These are phyloP conservation scores for Pempheris klunzingeri DNA, from an alignment of 2,797 vertebrate genomes.

Conservation along the genomic window DNA sequence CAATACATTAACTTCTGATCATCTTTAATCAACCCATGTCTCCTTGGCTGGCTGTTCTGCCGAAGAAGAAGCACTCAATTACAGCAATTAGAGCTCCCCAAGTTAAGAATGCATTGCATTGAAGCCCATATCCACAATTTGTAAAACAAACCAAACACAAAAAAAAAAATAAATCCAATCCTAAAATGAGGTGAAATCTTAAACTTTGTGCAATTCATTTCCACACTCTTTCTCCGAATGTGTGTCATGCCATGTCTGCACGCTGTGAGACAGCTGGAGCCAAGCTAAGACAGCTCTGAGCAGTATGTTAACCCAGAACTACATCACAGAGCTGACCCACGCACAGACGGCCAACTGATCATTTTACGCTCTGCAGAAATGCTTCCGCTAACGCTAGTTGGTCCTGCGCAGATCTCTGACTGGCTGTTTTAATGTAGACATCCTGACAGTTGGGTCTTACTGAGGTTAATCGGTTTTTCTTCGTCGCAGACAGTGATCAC, in stretches of 20 bases:
- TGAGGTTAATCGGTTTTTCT: conserved; percentile 1
- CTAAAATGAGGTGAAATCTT: too few relatives aligned
- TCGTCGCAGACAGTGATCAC: too few relatives aligned
- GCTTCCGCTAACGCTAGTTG: too few relatives aligned
- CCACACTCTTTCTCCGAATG: conserved; percentile 5
- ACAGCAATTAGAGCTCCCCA: not conserved
- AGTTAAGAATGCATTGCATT: not conserved
- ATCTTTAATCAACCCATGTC: too few relatives aligned
- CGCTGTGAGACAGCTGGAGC: conserved; percentile 42
- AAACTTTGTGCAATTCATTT: too few relatives aligned
- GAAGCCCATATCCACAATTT: too few relatives aligned
- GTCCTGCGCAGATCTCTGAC: not conserved
- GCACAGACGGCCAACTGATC: conserved; percentile 55
- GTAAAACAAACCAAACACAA: too few relatives aligned
- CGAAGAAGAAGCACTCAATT: not conserved
- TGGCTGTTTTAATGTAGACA: not conserved
- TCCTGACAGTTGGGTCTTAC: not conserved
- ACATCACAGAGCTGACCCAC: conserved; percentile 64
- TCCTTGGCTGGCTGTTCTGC: too few relatives aligned
- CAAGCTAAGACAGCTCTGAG: conserved; percentile 38
- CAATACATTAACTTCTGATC: not conserved
- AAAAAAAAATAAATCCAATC: too few relatives aligned
- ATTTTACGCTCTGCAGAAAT: conserved; percentile 28
- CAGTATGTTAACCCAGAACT: conserved; percentile 40
- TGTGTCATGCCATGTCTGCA: conserved; percentile 31